Conservation (phyloP, 1,140 invertebrate genomes). For the Ooceraea biroi region DNA sequence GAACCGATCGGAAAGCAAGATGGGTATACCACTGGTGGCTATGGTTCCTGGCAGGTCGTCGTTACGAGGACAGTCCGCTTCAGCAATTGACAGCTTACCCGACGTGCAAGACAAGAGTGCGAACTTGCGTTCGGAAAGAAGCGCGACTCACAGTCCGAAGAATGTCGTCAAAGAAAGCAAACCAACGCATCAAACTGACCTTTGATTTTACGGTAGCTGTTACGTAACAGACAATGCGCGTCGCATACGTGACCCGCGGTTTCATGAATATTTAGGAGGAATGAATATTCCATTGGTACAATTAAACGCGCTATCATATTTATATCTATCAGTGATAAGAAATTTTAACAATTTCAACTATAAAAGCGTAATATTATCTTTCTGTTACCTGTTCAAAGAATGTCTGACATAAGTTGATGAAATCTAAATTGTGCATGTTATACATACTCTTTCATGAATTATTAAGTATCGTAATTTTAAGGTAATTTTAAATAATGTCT, state of each 20-base stretch:
- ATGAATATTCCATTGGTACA: not conserved
- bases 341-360: not conserved
- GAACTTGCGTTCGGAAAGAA: constrained; percentile 49
- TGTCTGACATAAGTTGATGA: not conserved
- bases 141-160: constrained; percentile 71
- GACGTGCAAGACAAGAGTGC: constrained; percentile 71
- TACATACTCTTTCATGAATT: not conserved
- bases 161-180: constrained; percentile 57
- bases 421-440: not conserved
- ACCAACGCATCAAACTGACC: constrained; percentile 71
- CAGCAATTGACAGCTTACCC: constrained; percentile 80
- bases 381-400: constrained; percentile 7
- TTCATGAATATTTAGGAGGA: constrained; percentile 5
- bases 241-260: not conserved
- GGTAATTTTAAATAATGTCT: not conserved
- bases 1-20: constrained; percentile 52
- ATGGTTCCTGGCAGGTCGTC: constrained; percentile 69
- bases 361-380: not conserved
- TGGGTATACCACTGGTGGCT: constrained; percentile 57
- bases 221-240: not conserved
- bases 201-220: constrained; percentile 62
- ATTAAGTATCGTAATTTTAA: not conserved
- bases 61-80: constrained; percentile 78
- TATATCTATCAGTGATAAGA: constrained; percentile 6
- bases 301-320: constrained; percentile 5